Evolutionary conservation across 2,888 invertebrate species (phyloP), one percentile per base, ranked within the genome.

Genomic region (Arctia plantaginis): DNA sequence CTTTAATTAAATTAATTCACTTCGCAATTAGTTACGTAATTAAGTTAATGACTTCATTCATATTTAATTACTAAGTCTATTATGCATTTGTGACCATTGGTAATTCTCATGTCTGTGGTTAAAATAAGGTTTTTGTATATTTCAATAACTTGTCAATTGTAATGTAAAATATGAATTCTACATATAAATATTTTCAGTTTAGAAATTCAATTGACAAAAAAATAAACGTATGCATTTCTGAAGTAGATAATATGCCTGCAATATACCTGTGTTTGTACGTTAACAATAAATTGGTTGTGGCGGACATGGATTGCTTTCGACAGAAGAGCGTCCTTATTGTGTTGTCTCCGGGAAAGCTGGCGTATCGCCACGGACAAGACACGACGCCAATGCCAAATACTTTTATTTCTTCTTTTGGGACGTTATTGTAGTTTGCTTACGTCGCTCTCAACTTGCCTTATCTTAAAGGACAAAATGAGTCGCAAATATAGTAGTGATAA

Each of bases 261-360:
- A 72, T 71, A 76, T 76, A 81, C 74, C 77, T 81, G 78, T 73
- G 76, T 79, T 78, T 82, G 76, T 81, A 82, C 74, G 78, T 79
- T 78, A 80, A 83, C 81, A 78, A 80, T 73, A 90, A 90, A 91
- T 90, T 91, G 91, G 89, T 90, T 89, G 91, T 89, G 88, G 91
- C 90, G 88, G 91, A 91, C 91, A 90, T 89, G 90, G 91, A 93
- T 93, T 93, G 93, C 90, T 92, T 92, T 92, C 90, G 90, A 91
- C 91, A 90, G 91, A 89, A 89, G 88, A 87, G 85, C 89, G 89
- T 91, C 91, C 92, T 93, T 95, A 94, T 94, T 94, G 93, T 94
- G 92, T 93, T 93, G 92, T 92, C 93, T 90, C 88, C 87, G 86
- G 87, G 82, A 88, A 88, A 87, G 83, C 90, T 93, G 94, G 93